These are phyloP conservation scores for Pygocentrus nattereri DNA, from an alignment of 2,797 vertebrate species.

Conservation along the genomic window DNA sequence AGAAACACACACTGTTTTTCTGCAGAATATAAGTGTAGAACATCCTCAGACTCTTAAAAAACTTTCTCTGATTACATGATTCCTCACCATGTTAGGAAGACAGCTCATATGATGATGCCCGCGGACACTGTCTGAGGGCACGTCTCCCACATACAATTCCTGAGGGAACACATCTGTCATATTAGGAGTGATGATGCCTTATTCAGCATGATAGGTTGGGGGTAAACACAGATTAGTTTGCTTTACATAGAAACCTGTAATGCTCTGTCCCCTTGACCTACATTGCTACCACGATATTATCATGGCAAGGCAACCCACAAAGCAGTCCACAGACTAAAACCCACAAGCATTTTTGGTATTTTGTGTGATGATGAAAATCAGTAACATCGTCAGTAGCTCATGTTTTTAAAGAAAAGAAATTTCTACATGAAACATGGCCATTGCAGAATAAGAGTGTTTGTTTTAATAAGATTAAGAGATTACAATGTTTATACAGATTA, in stretches of 20 bases:
- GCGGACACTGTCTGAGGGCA: neutral
- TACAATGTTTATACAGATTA: constrained; percentile 80
- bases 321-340: neutral
- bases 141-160: neutral
- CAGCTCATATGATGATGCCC: neutral
- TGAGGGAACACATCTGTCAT: constrained; percentile 49
- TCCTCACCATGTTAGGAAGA: neutral
- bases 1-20: neutral
- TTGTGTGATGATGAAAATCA: constrained; percentile 8
- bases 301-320: neutral
- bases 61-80: neutral
- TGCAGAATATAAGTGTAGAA: neutral
- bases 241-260: constrained; percentile 69
- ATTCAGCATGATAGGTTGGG: constrained; percentile 72
- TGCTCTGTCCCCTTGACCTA: constrained; percentile 61
- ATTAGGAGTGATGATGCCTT: constrained; percentile 59
- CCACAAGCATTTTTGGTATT: neutral
- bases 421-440: constrained; percentile 18
- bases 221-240: constrained; percentile 79
- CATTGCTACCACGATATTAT: constrained; percentile 29
- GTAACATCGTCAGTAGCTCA: neutral
- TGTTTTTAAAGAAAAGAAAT: constrained; percentile 7
- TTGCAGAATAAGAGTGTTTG: constrained; percentile 59
- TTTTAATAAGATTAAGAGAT: constrained; percentile 85
- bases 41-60: no score